phyloP scores from a whole-genome alignment of 2,113 vertebrate species.

The Myotis brandtii region DNA sequence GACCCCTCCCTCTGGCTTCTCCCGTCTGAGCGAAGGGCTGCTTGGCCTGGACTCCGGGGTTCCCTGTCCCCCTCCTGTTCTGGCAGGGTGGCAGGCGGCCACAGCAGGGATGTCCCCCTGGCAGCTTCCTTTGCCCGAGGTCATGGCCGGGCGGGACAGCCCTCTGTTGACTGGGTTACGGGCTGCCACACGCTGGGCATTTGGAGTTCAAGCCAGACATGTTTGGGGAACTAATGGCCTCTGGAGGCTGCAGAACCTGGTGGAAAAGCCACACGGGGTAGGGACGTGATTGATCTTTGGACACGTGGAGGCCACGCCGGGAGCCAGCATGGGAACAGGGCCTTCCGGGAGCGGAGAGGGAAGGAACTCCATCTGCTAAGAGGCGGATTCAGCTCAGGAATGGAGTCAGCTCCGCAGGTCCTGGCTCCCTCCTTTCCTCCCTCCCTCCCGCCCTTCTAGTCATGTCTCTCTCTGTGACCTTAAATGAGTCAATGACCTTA shows the following conservation, averaged over 20 bases:
- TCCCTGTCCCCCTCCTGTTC: neutral
- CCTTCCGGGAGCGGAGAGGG: neutral
- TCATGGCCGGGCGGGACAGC: neutral
- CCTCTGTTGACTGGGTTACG: neutral
- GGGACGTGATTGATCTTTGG: neutral
- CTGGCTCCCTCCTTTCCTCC: neutral
- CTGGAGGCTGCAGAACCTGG: neutral
- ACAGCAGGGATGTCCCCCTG: neutral
- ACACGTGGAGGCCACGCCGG: accelerated
- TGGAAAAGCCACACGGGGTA: neutral
- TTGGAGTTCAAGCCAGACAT: neutral
- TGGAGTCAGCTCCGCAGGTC: neutral
- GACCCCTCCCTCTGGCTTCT: neutral
- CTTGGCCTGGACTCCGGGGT: neutral
- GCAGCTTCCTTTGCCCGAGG: neutral
- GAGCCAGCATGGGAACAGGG: neutral
- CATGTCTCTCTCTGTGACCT: neutral
- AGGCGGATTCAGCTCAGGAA: neutral
- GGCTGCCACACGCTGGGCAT: neutral
- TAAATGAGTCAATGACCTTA: neutral
- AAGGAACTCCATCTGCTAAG: neutral
- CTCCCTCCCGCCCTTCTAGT: neutral
- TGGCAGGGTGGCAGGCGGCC: neutral
- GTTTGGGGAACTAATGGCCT: neutral
- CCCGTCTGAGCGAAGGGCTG: neutral